Percentiles rank a stretch among this genome's conserved stretches.
phyloP scores from a whole-genome alignment of 2,113 vertebrate genomes.

The Nothoprocta perdicaria region DNA sequence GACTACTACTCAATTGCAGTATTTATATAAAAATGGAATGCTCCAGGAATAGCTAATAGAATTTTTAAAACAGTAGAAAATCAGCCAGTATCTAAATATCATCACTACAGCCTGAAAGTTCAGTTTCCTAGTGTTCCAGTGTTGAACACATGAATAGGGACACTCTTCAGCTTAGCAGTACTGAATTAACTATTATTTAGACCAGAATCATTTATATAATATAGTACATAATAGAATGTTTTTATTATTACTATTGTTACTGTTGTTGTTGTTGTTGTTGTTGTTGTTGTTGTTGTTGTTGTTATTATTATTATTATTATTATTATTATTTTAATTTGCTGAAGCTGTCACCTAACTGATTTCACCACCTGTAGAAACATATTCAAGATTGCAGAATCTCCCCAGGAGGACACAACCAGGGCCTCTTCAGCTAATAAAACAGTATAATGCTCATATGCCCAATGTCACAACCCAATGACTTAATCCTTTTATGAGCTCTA shows the following conservation, averaged over 20 bases:
- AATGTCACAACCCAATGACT: not conserved
- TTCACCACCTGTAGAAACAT: not conserved
- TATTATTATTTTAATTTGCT: not conserved
- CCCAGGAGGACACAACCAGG: not conserved
- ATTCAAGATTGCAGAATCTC: not conserved
- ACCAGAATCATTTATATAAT: not conserved
- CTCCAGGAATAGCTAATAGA: not conserved
- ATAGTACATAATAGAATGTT: not conserved
- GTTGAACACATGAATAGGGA: not conserved
- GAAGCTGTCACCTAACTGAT: not conserved
- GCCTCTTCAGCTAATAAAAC: not conserved
- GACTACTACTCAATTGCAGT: not conserved
- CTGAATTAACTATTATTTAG: not conserved
- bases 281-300: too few relatives aligned
- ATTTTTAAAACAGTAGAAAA: not conserved
- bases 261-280: too few relatives aligned
- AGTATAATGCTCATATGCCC: not conserved
- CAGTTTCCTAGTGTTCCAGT: not conserved
- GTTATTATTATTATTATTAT: not conserved
- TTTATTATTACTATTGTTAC: not conserved
- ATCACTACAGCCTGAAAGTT: not conserved
- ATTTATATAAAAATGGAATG: slow-evolving; percentile 2
- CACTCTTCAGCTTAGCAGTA: not conserved
- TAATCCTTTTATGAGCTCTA: not conserved
- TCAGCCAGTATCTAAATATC: not conserved